Conservation (phyloP, 2,888 invertebrate genomes). For the Diarsia dahlii region DNA sequence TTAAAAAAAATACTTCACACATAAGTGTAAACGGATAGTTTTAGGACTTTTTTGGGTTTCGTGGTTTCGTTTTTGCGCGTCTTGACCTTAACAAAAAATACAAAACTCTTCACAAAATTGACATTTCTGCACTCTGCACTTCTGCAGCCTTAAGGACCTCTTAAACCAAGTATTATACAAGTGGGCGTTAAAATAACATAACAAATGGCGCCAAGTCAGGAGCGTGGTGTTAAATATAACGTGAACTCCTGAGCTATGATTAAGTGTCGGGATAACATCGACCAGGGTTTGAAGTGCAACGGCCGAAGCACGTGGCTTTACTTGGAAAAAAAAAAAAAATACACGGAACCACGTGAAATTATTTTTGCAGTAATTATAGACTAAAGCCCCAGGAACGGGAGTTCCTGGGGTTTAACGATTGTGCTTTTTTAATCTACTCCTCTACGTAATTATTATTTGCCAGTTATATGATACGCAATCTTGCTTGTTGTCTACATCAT, state of each 20-base stretch:
- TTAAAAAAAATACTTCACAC: too few relatives aligned
- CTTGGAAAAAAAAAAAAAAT: slow-evolving; percentile 42
- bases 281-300: slow-evolving; percentile 53
- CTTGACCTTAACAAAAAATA: background rate
- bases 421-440: background rate
- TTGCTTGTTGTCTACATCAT: too few relatives aligned
- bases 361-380: slow-evolving; percentile 39
- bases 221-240: slow-evolving; percentile 34
- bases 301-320: slow-evolving; percentile 37
- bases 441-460: too few relatives aligned
- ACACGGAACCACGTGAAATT: slow-evolving; percentile 33
- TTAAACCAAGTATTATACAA: slow-evolving; percentile 8
- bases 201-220: slow-evolving; percentile 22
- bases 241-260: slow-evolving; percentile 44
- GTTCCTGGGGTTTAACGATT: background rate
- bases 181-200: slow-evolving; percentile 26
- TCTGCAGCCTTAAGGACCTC: background rate
- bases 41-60: background rate
- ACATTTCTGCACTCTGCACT: background rate
- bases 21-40: background rate
- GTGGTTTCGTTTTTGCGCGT: background rate
- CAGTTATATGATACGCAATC: too few relatives aligned
- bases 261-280: slow-evolving; percentile 52
- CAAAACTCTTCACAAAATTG: background rate
- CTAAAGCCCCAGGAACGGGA: too few relatives aligned